These are phyloP conservation scores for Eutrigla gurnardus DNA, from an alignment of 2,797 vertebrate species.

Conservation along the genomic window DNA sequence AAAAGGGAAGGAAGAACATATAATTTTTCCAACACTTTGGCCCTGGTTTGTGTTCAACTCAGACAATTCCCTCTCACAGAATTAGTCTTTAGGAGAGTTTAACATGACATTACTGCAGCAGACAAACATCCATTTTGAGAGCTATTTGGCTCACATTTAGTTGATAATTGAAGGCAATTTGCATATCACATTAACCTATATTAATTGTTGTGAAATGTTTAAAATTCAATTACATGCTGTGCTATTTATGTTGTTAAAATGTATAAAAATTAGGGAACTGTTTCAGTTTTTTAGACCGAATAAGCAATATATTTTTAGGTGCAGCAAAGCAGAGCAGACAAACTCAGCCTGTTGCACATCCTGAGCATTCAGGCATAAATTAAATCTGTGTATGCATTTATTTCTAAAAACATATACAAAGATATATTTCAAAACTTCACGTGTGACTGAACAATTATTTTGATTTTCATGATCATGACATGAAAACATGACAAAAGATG, in stretches of 20 bases:
- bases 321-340: too few relatives aligned
- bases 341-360: too few relatives aligned
- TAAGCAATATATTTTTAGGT: constrained; percentile 5
- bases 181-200: not conserved
- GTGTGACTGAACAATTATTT: not conserved
- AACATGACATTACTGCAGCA: constrained; percentile 18
- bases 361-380: not conserved
- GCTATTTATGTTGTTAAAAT: constrained; percentile 16
- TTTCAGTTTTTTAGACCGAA: not conserved
- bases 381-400: not conserved
- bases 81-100: constrained; percentile 6
- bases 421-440: not conserved
- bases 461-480: not conserved
- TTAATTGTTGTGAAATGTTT: not conserved
- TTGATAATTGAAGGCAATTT: constrained; percentile 28
- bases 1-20: too few relatives aligned
- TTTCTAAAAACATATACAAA: not conserved
- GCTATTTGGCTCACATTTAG: not conserved
- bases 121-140: not conserved
- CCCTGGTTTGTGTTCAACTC: not conserved
- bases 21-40: not conserved
- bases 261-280: constrained; percentile 7
- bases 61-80: constrained; percentile 5
- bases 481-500: not conserved
- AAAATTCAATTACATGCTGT: constrained; percentile 3